Base-by-base conservation (phyloP, 1,140 invertebrate species). In the Euura saliciscinereae region DNA sequence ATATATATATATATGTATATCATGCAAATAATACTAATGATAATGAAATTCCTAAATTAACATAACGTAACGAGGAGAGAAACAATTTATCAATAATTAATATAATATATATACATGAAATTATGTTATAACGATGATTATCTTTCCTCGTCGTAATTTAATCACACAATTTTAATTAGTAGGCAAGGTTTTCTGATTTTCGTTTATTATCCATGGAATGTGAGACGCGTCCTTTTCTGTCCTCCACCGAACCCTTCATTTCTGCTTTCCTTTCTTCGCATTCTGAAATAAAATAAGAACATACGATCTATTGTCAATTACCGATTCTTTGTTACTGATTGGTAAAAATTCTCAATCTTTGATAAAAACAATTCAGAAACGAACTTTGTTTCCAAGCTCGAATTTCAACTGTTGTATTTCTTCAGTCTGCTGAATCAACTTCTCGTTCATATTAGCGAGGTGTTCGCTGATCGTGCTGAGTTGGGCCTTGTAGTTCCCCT, bases 401-500 rank as follows among this genome's bases (percentile, higher is more conserved):
- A 86, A 89, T 81, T 89, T 89, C 45, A 91, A 77, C 75, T 90
- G 87, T 71, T 92, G 89, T 78, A 94, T 92, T 82, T 94, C 91
- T 85, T 96, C 94, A 77, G 93, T 93, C 83, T 96, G 94, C 70
- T 87, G 83, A 46, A 95, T 90, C 43, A 98, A 89, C 86, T 96
- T 96, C 77, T 97, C 96, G 85, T 97, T 98, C 88, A 98, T 93
- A 73, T 93, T 93, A 28, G 96, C 96, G 76, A 98, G 90, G 89
- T 98, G 96, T 85, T 98, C 96, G 71, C 95, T 96, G 89, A 98
- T 93, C 64, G 95, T 94, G 76, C 92, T 94, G 66, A 98, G 90
- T 85, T 98, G 96, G 70, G 92, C 89, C 85, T 97, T 95, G 83
- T 98, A 98, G 86, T 95, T 97, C 73, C 84, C 81, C 74, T 88